Evolutionary conservation across 2,888 invertebrate genomes (phyloP).

Genomic region (Leptura quadrifasciata): DNA sequence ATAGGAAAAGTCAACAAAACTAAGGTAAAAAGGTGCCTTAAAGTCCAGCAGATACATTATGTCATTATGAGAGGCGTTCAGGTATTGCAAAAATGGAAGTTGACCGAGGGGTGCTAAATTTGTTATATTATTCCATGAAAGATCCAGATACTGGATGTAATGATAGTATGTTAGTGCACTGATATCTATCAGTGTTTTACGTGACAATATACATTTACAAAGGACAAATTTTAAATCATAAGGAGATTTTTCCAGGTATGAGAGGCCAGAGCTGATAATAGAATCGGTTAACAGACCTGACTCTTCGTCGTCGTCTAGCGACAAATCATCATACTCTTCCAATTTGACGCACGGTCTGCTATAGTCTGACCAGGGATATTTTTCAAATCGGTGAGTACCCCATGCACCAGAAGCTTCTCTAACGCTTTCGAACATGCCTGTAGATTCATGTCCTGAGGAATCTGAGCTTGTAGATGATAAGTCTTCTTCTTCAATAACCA

Average conservation of each 20-base stretch:
- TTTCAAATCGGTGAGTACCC: conserved; percentile 26
- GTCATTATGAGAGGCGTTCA: conserved; percentile 77
- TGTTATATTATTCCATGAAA: conserved; percentile 77
- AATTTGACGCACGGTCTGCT: not conserved
- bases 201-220: conserved; percentile 74
- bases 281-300: conserved; percentile 8
- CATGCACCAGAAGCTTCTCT: conserved; percentile 17
- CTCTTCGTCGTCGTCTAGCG: conserved; percentile 4
- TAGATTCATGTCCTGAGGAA: not conserved
- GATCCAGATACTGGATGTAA: conserved; percentile 78
- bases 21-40: conserved; percentile 78
- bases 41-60: conserved; percentile 76
- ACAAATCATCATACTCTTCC: not conserved
- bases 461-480: not conserved
- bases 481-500: not conserved
- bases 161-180: conserved; percentile 76
- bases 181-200: conserved; percentile 72
- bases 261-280: conserved; percentile 75
- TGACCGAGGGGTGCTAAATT: conserved; percentile 75
- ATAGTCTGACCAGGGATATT: conserved; percentile 11
- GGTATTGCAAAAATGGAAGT: conserved; percentile 77
- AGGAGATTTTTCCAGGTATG: conserved; percentile 76
- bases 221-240: conserved; percentile 76
- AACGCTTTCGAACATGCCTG: conserved; percentile 1
- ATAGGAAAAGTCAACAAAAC: conserved; percentile 78